Conservation (phyloP, 2,888 invertebrate species). For the Philaethria dido region DNA sequence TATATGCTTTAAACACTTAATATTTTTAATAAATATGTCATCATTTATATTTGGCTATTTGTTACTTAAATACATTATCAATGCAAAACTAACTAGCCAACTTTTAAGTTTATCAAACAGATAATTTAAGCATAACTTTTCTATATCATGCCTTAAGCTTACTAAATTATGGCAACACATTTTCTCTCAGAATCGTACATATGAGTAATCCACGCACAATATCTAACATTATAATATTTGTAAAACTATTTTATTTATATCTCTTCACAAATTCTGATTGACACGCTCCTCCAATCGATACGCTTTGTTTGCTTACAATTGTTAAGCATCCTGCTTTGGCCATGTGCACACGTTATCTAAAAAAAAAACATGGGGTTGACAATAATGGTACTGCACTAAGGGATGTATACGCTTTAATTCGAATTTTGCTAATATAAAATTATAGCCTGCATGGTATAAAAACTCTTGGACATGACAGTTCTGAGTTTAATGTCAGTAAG, state of each 20-base stretch:
- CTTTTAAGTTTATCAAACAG: too few species aligned
- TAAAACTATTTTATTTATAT: slow-evolving; percentile 1
- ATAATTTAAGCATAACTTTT: too few species aligned
- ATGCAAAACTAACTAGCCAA: too few species aligned
- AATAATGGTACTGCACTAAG: slow-evolving; percentile 15
- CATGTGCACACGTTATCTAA: slow-evolving; percentile 54
- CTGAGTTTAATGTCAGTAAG: too few species aligned
- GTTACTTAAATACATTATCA: too few species aligned
- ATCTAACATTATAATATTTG: background rate
- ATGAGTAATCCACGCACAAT: background rate
- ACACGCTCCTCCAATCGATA: slow-evolving; percentile 23
- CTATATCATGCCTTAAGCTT: background rate
- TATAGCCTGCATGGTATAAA: background rate
- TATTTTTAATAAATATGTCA: too few species aligned
- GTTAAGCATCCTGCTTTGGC: slow-evolving; percentile 33
- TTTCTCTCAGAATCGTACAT: too few species aligned
- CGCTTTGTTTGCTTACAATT: slow-evolving; percentile 18
- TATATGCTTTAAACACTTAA: too few species aligned
- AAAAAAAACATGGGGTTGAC: slow-evolving; percentile 32
- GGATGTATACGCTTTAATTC: slow-evolving; percentile 3
- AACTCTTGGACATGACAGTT: too few species aligned
- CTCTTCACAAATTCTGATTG: background rate
- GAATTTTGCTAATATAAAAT: slow-evolving; percentile 15
- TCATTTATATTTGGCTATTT: too few species aligned
- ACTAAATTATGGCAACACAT: background rate